These are phyloP conservation scores for Meandrusa payeni DNA, from an alignment of 2,888 invertebrate genomes.

Conservation along the genomic window DNA sequence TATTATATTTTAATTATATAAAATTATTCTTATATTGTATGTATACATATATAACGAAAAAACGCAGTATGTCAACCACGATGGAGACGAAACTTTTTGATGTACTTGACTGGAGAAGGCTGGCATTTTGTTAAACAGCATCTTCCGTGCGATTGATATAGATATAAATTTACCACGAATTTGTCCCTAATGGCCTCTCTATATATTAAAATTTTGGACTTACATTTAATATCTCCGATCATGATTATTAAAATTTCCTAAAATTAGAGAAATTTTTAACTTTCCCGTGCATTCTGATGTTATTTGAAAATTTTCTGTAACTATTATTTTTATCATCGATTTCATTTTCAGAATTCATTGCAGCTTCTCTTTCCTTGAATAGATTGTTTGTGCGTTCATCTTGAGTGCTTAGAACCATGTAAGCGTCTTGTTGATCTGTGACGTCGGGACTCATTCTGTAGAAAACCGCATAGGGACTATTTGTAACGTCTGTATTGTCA, in stretches of 20 bases:
- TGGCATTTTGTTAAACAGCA: too few species aligned
- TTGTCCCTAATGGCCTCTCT: too few species aligned
- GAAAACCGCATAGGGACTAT: slow-evolving; percentile 53
- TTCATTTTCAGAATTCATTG: slow-evolving; percentile 28
- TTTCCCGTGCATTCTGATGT: slow-evolving; percentile 36
- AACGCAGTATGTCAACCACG: too few species aligned
- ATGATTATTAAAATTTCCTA: slow-evolving; percentile 26
- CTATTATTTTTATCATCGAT: slow-evolving; percentile 23
- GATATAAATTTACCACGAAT: too few species aligned
- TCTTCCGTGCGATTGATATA: too few species aligned
- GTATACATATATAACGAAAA: too few species aligned
- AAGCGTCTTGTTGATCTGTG: slow-evolving; percentile 31
- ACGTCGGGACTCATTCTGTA: slow-evolving; percentile 48
- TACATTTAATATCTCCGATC: too few species aligned
- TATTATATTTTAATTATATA: too few species aligned
- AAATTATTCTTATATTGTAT: too few species aligned
- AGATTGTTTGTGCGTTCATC: slow-evolving; percentile 23
- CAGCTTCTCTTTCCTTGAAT: slow-evolving; percentile 29
- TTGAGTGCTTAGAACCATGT: slow-evolving; percentile 30
- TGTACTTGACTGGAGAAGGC: too few species aligned
- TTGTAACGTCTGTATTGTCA: slow-evolving; percentile 35
- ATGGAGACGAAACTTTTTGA: too few species aligned
- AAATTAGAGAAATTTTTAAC: slow-evolving; percentile 38
- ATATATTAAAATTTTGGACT: too few species aligned
- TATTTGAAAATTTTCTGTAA: slow-evolving; percentile 29